A percentile compares a stretch with the other conserved stretches of the same genome.
Conservation (phyloP, 2,113 vertebrate genomes). For the Paramormyrops kingsleyae region DNA sequence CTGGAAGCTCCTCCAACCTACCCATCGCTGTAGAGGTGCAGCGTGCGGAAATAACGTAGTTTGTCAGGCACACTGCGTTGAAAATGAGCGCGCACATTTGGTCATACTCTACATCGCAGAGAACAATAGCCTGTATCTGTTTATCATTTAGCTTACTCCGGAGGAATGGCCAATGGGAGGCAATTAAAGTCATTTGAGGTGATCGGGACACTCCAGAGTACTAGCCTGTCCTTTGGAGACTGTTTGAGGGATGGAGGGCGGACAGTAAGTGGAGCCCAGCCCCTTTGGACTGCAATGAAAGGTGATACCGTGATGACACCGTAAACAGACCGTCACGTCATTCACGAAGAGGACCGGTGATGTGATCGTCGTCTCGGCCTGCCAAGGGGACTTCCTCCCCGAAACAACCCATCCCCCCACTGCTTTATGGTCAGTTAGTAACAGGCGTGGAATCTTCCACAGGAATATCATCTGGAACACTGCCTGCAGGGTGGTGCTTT, state of each 20-base stretch:
- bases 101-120: slow-evolving; percentile 39
- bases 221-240: neutral
- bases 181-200: neutral
- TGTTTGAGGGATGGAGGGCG: neutral
- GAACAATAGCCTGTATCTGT: slow-evolving; percentile 45
- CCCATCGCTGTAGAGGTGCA: slow-evolving; percentile 66
- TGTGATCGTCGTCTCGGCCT: neutral
- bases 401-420: neutral
- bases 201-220: neutral
- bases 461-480: neutral
- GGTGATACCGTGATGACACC: slow-evolving; percentile 9
- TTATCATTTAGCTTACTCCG: slow-evolving; percentile 44
- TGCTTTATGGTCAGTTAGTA: slow-evolving; percentile 23
- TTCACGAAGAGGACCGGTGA: neutral
- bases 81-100: slow-evolving; percentile 43
- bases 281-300: slow-evolving; percentile 19
- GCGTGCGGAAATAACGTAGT: slow-evolving; percentile 80
- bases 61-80: slow-evolving; percentile 61
- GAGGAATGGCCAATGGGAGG: neutral
- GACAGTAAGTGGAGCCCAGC: neutral
- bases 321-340: slow-evolving; percentile 28
- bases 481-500: slow-evolving; percentile 16
- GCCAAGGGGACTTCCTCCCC: neutral
- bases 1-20: slow-evolving; percentile 54
- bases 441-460: neutral